phyloP scores from a whole-genome alignment of 2,888 invertebrate species.

The Himalopsyche kuldschensis region DNA sequence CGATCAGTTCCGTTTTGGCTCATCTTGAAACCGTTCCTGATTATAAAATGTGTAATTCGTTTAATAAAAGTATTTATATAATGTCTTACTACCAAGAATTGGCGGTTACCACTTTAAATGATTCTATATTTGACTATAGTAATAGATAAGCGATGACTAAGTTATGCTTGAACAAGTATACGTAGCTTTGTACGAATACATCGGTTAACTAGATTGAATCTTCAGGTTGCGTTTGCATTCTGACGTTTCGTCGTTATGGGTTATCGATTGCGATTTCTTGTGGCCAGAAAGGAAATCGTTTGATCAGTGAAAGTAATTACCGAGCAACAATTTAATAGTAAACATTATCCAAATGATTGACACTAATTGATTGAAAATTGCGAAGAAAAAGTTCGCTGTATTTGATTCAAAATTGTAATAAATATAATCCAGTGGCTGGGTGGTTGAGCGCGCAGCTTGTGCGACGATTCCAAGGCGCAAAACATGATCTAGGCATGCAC shows the following conservation, averaged over 20 bases:
- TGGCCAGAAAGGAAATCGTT: constrained; percentile 12
- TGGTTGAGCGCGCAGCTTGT: neutral
- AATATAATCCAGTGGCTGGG: neutral
- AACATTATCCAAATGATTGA: constrained; percentile 29
- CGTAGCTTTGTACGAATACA: constrained; percentile 16
- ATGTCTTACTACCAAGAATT: no score
- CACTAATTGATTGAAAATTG: constrained; percentile 33
- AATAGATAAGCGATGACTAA: neutral
- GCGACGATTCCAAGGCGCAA: neutral
- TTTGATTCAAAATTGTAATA: constrained; percentile 6
- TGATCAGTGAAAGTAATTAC: constrained; percentile 30
- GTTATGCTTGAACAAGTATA: neutral
- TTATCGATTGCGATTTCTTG: constrained; percentile 21
- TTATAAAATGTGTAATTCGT: no score
- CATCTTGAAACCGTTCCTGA: no score
- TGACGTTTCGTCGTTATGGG: constrained; percentile 27
- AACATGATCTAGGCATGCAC: neutral
- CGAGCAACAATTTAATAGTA: neutral
- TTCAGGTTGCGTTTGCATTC: neutral
- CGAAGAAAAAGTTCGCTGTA: neutral
- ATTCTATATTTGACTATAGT: no score
- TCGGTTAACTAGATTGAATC: constrained; percentile 15
- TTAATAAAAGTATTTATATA: no score
- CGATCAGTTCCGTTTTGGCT: no score
- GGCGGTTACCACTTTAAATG: no score